Conservation (phyloP, 2,888 invertebrate genomes). For the Deilephila elpenor region DNA sequence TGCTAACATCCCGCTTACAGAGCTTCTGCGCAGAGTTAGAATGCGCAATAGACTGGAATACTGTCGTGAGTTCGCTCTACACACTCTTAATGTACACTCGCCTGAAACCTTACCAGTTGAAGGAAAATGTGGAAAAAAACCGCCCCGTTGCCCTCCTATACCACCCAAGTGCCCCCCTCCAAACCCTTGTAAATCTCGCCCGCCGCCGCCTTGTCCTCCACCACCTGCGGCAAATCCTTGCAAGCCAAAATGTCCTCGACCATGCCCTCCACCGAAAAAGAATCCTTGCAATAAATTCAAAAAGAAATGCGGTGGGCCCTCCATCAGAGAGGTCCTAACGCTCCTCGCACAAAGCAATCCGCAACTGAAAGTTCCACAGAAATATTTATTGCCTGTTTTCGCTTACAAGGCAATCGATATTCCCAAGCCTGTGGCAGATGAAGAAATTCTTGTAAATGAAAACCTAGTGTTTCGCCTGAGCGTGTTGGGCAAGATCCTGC, state of each 20-base stretch:
- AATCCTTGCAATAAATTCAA: slow-evolving; percentile 45
- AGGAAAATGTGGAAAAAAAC: slow-evolving; percentile 44
- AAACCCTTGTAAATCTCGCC: slow-evolving; percentile 33
- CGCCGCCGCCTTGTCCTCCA: slow-evolving; percentile 37
- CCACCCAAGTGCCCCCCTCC: slow-evolving; percentile 46
- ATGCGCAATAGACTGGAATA: slow-evolving; percentile 51
- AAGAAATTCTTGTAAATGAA: neutral
- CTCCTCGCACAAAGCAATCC: slow-evolving; percentile 36
- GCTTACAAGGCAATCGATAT: neutral
- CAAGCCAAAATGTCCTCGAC: slow-evolving; percentile 40
- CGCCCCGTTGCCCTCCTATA: slow-evolving; percentile 46
- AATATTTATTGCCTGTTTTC: neutral
- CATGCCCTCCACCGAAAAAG: slow-evolving; percentile 39
- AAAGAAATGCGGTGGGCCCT: slow-evolving; percentile 30
- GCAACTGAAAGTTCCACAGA: slow-evolving; percentile 7
- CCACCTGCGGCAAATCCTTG: slow-evolving; percentile 43
- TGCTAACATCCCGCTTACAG: slow-evolving; percentile 52
- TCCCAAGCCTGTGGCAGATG: neutral
- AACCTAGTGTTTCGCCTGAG: neutral
- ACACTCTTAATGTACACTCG: slow-evolving; percentile 32
- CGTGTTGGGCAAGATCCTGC: slow-evolving; percentile 14
- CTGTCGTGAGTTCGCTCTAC: slow-evolving; percentile 37
- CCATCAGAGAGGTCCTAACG: slow-evolving; percentile 33
- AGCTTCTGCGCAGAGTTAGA: slow-evolving; percentile 59
- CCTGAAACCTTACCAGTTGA: slow-evolving; percentile 39